Percentiles rank a stretch among this genome's conserved stretches.
These are phyloP conservation scores for Gobiocypris rarus DNA, from an alignment of 2,113 vertebrate genomes.

Conservation along the genomic window DNA sequence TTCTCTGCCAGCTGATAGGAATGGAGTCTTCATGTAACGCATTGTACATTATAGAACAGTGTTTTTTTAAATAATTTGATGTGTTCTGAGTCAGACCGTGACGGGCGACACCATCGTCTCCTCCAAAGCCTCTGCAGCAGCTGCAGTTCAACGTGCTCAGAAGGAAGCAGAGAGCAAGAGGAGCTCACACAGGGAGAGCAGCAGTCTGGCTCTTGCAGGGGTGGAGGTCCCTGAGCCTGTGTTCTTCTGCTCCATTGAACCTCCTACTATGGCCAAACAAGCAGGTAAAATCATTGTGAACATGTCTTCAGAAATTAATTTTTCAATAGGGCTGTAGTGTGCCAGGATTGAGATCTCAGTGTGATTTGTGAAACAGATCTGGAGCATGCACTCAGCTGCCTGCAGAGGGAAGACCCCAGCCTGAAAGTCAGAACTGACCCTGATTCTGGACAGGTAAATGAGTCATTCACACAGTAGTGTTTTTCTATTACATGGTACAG, in stretches of 20 bases:
- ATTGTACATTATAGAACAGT: not conserved
- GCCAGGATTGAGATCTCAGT: not conserved
- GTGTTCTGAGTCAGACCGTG: conserved; percentile 78
- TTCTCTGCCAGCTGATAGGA: not conserved
- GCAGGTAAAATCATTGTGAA: conserved; percentile 73
- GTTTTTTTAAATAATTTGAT: not conserved
- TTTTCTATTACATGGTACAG: not conserved
- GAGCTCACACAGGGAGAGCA: conserved; percentile 33
- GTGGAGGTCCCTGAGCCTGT: conserved; percentile 96
- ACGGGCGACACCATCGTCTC: conserved; percentile 95
- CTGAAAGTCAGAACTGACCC: conserved; percentile 76
- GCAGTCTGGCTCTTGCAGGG: conserved; percentile 83
- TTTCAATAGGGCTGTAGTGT: not conserved
- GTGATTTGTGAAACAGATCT: conserved; percentile 80
- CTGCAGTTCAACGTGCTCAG: conserved; percentile 74
- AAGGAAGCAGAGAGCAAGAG: conserved; percentile 52
- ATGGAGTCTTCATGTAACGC: not conserved
- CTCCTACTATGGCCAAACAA: conserved; percentile 88
- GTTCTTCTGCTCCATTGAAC: conserved; percentile 98
- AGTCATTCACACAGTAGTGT: not conserved
- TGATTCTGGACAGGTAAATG: conserved; percentile 77
- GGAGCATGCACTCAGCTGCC: conserved; percentile 87
- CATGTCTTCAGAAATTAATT: not conserved
- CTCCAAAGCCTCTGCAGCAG: conserved; percentile 87
- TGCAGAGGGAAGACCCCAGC: conserved; percentile 95